Evolutionary conservation across 2,797 vertebrate genomes (phyloP), one percentile per base, ranked within the genome.

Genomic region (Furcifer pardalis): DNA sequence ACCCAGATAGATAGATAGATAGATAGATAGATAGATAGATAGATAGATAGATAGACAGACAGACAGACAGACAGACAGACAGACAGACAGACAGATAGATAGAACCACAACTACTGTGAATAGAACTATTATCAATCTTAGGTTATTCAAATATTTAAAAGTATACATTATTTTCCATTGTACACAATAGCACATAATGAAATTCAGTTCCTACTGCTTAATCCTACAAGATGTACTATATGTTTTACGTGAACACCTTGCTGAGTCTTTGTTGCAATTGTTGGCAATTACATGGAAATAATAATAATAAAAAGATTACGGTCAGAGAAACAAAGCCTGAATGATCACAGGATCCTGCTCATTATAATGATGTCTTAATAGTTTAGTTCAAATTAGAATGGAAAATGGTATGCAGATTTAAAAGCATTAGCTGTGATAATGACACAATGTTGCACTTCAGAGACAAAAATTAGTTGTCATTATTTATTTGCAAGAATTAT

Each of bases 221-320:
- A 71, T 87, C 82, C 63, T 66, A 89, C 35, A 89, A 88, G 73
- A 44, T 69, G 13, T 0, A 56, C 19, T 75, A 69, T 78, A 40
- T 30, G 76, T 87, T 68, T 83, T 79, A 75, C 75, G 65, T 84
- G 0, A 65, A 84, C 68, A 82, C 3, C 35, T 59, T 7, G 35
- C 1, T 72, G 5, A 88, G 32, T 1, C 81, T 37, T 46, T 85
- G 1, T 68, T 84, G 2, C 1, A 80, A 63, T 84, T 12, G 27
- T 1, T 74, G 35, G 19, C 59, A 1, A 69, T 2, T 82, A 37
- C 32, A n/a, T 84, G 84, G 86, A 88, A 72, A 49, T 80, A 83
- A 76, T 0, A 59, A 0, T 0, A 42, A 72, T 80, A 56, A 19
- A 56, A 56, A 56, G 5, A n/a, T n/a, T 86, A 77, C 8, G 78